Conservation (phyloP, 1,140 invertebrate species). For the Rhopalosiphum padi region DNA sequence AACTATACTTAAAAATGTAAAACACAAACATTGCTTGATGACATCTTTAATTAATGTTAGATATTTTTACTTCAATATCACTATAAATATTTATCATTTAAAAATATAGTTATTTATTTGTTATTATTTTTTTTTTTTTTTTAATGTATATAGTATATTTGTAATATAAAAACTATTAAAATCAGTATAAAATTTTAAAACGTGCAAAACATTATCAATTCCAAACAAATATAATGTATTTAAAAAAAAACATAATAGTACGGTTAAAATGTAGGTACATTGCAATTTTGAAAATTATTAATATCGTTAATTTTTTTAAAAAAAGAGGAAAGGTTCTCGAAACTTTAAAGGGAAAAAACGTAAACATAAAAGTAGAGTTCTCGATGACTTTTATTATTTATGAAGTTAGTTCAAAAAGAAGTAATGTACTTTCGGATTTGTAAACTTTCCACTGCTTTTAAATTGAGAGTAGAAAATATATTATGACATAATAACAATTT, state of each 20-base stretch:
- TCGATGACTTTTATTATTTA: slow-evolving; percentile 44
- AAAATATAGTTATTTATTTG: not conserved
- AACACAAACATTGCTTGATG: not conserved
- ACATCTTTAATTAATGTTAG: not conserved
- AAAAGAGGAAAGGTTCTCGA: not conserved
- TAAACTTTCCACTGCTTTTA: slow-evolving; percentile 35
- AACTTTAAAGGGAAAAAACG: slow-evolving; percentile 19
- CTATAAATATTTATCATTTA: not conserved
- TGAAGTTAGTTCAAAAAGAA: slow-evolving; percentile 42
- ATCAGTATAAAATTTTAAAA: no score
- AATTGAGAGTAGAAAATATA: slow-evolving; percentile 26
- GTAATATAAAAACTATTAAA: no score
- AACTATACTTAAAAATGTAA: not conserved
- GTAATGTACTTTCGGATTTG: slow-evolving; percentile 16
- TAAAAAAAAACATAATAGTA: not conserved
- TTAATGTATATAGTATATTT: not conserved
- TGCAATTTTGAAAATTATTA: not conserved
- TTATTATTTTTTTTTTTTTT: not conserved
- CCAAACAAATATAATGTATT: not conserved
- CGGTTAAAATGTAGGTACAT: not conserved
- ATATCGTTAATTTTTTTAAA: not conserved
- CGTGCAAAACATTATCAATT: not conserved
- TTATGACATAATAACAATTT: not conserved
- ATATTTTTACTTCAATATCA: not conserved
- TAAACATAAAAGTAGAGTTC: slow-evolving; percentile 15